Percentiles rank a stretch among this genome's conserved stretches.
These are phyloP conservation scores for Cyprinodon brontotheroides DNA, from an alignment of 2,113 vertebrate species.

Conservation along the genomic window DNA sequence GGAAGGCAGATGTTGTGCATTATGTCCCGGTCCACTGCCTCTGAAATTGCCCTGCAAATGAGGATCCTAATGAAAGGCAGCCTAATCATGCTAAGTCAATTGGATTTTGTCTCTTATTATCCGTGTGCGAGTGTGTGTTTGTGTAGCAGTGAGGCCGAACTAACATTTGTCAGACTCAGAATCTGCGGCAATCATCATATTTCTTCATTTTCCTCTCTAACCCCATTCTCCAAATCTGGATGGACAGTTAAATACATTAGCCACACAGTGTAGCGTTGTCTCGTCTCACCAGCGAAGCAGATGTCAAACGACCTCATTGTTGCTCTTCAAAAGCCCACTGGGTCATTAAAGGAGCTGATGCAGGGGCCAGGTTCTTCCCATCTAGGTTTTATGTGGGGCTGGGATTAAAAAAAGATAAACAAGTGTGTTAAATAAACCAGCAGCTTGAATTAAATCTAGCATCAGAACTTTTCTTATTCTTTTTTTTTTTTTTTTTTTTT, in stretches of 20 bases:
- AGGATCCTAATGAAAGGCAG: slow-evolving; percentile 79
- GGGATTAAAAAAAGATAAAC: slow-evolving; percentile 35
- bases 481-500: neutral
- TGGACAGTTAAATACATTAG: slow-evolving; percentile 69
- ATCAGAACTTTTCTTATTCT: neutral
- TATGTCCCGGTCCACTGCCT: slow-evolving; percentile 76
- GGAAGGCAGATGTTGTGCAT: slow-evolving; percentile 78
- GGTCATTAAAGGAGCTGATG: neutral
- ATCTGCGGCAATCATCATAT: slow-evolving; percentile 63
- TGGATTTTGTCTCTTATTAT: slow-evolving; percentile 58
- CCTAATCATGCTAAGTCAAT: slow-evolving; percentile 77
- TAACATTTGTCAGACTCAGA: slow-evolving; percentile 67
- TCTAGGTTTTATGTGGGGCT: slow-evolving; percentile 5
- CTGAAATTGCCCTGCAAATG: slow-evolving; percentile 78
- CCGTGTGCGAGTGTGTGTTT: slow-evolving; percentile 18
- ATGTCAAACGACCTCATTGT: slow-evolving; percentile 63
- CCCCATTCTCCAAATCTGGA: slow-evolving; percentile 58
- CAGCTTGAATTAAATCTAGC: neutral
- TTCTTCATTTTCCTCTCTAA: slow-evolving; percentile 63
- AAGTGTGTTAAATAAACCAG: neutral
- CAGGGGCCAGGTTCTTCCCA: slow-evolving; percentile 33
- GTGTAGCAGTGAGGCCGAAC: slow-evolving; percentile 65
- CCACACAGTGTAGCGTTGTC: slow-evolving; percentile 67
- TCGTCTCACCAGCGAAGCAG: slow-evolving; percentile 63
- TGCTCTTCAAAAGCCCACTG: slow-evolving; percentile 9